These are phyloP conservation scores for Microctonus hyperodae DNA, from an alignment of 2,888 invertebrate species.

Conservation along the genomic window DNA sequence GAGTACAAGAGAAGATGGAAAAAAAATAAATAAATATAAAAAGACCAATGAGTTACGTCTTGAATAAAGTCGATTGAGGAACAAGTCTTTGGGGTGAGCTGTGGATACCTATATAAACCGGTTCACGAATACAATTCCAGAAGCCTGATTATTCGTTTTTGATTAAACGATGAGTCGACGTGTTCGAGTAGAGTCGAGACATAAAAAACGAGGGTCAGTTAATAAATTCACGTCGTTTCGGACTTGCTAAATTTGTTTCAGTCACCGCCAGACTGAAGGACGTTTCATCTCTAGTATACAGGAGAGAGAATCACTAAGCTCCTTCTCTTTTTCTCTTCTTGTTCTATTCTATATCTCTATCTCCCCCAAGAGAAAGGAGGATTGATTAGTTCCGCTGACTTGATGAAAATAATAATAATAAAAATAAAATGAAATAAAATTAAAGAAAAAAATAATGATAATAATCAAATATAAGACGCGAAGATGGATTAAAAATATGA, in stretches of 20 bases:
- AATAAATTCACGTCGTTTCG: conserved; percentile 26
- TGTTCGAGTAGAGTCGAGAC: conserved; percentile 22
- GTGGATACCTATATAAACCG: conserved; percentile 41
- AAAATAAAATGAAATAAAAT: not conserved
- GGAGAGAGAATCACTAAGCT: conserved; percentile 11
- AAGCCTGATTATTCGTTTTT: conserved; percentile 41
- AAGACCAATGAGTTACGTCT: conserved; percentile 10
- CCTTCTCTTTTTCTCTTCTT: not conserved
- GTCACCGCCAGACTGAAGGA: conserved; percentile 12
- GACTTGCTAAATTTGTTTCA: conserved; percentile 25
- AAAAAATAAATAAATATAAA: not conserved
- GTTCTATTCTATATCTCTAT: not conserved
- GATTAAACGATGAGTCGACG: conserved; percentile 39
- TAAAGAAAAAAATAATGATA: not conserved
- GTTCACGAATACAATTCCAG: conserved; percentile 48
- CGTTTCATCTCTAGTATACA: conserved; percentile 19
- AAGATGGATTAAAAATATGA: not conserved
- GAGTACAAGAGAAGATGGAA: not conserved
- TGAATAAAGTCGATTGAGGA: conserved; percentile 23
- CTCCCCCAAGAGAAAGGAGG: not conserved
- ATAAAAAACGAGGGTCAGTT: conserved; percentile 25
- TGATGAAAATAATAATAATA: not conserved
- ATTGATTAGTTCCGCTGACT: conserved; percentile 4
- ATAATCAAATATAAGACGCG: not conserved
- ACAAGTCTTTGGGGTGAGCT: conserved; percentile 22